Conservation (phyloP, 2,888 invertebrate species). For the Scaptomyza parva region DNA sequence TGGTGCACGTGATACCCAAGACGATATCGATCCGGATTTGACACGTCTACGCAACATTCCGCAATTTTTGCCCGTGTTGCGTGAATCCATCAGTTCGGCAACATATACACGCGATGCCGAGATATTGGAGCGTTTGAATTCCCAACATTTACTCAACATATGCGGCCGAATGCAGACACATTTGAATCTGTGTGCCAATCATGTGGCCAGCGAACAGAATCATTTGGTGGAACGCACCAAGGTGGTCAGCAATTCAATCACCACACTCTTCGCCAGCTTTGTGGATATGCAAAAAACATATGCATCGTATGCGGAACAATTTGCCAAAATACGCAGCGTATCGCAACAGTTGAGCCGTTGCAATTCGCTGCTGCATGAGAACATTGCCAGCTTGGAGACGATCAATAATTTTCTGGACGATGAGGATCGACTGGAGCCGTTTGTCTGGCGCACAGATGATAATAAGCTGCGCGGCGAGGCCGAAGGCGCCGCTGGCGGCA, state of each 20-base stretch:
- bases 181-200: constrained; percentile 92
- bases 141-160: constrained; percentile 89
- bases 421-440: constrained; percentile 93
- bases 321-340: constrained; percentile 92
- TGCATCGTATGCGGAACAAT: constrained; percentile 93
- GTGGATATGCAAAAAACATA: constrained; percentile 93
- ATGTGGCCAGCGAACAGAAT: constrained; percentile 92
- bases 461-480: constrained; percentile 78
- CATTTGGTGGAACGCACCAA: constrained; percentile 90
- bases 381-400: constrained; percentile 93
- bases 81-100: constrained; percentile 93
- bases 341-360: constrained; percentile 93
- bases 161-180: constrained; percentile 94
- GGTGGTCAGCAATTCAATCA: constrained; percentile 90
- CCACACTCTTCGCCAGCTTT: constrained; percentile 88
- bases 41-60: constrained; percentile 89
- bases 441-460: constrained; percentile 93
- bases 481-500: constrained; percentile 71
- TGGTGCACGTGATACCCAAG: constrained; percentile 87
- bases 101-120: constrained; percentile 91
- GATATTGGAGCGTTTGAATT: constrained; percentile 89
- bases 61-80: constrained; percentile 96
- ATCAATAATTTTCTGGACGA: constrained; percentile 93
- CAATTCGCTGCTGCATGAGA: constrained; percentile 92
- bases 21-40: constrained; percentile 89